Base-by-base conservation (phyloP, 2,888 invertebrate species). In the Maniola hyperantus region DNA sequence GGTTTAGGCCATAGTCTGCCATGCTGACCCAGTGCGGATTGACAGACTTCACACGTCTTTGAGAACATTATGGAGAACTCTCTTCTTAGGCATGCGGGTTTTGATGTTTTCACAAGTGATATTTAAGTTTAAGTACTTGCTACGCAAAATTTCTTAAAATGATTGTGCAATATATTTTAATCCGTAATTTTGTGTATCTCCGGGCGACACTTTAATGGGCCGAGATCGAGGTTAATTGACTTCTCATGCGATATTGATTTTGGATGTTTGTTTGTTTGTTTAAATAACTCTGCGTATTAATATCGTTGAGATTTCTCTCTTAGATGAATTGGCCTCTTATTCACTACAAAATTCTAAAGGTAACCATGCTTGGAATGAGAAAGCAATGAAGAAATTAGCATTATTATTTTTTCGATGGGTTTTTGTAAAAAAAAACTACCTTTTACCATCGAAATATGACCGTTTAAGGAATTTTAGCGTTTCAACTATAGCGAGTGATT, bases 151-250 rank as follows among this genome's bases (percentile, higher is more conserved):
- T 15, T 8, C 8, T 15, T 48, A 4, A 8, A 51, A 51, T 51
- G 51, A 33, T 51, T 51, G 51, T 26, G 51, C 51, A 51, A 51
- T 36, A 58, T 44, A 2, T 44, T 44, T 44, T n/a, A n/a, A 58
- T 58, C 26, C 13, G 20, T 5, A 20, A 18, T 34, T 39, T 57
- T 34, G 48, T 57, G 39, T 48, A 15, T 51, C n/a, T n/a, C n/a
- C 46, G 50, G 53, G 62, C 62, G 63, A 59, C 58, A 48, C 55
- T 59, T 64, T 65, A 62, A 59, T 59, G 48, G 58, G 44, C 15
- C 39, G 53, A 62, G 48, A 66, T 63, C 42, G 65, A 66, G 66
- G 68, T 55, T 68, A 68, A 68, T 68, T 65, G 65, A 53, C 58
- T 59, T 59, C 59, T 48, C 59, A 46, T 6, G 34, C 46, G 59